phyloP scores from a whole-genome alignment of 2,797 vertebrate genomes.

The Echiichthys vipera region DNA sequence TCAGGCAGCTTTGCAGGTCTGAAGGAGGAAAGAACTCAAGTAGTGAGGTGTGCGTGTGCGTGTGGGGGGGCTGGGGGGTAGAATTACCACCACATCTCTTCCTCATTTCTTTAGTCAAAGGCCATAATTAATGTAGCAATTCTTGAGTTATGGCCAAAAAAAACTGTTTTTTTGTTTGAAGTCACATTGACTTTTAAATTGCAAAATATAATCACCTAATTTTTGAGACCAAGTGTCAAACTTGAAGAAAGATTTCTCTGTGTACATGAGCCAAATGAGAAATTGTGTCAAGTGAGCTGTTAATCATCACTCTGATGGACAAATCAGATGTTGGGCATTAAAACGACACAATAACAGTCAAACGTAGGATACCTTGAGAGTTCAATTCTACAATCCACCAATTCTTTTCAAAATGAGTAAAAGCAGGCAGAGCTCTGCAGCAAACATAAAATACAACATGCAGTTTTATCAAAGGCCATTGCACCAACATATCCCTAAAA shows the following conservation, averaged over 20 bases:
- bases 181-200: too few relatives aligned
- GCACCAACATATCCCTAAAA: not conserved
- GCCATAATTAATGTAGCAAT: too few relatives aligned
- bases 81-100: too few relatives aligned
- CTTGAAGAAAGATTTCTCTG: not conserved
- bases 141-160: too few relatives aligned
- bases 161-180: too few relatives aligned
- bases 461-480: slow-evolving; percentile 28
- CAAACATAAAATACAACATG: slow-evolving; percentile 17
- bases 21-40: not conserved
- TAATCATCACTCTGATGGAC: not conserved
- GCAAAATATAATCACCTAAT: too few relatives aligned
- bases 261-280: not conserved
- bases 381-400: not conserved
- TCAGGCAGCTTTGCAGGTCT: slow-evolving; percentile 96
- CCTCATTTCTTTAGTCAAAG: too few relatives aligned
- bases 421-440: slow-evolving; percentile 8
- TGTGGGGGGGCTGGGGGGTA: too few relatives aligned
- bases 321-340: not conserved
- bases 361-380: not conserved
- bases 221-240: too few relatives aligned
- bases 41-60: slow-evolving; percentile 2
- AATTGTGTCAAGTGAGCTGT: not conserved
- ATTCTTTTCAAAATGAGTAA: slow-evolving; percentile 17
- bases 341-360: not conserved